These are phyloP conservation scores for Labia minor DNA, from an alignment of 2,888 invertebrate species.

Conservation along the genomic window DNA sequence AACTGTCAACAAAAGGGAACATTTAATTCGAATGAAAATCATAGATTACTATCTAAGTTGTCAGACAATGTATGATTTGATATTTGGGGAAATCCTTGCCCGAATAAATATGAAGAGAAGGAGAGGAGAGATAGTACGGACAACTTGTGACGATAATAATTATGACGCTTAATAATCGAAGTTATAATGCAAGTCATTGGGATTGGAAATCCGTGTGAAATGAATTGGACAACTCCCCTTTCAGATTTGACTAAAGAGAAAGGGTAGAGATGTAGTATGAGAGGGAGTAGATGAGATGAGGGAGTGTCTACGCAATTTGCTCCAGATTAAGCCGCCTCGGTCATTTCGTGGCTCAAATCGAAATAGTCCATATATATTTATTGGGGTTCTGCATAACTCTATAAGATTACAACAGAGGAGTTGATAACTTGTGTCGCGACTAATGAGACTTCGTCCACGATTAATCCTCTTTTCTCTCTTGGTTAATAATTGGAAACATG, in stretches of 20 bases:
- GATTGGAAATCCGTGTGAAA: constrained; percentile 7
- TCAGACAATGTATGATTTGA: background rate
- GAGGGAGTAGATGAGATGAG: background rate
- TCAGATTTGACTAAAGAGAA: background rate
- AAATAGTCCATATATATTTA: background rate
- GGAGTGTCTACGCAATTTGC: background rate
- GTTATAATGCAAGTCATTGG: constrained; percentile 3
- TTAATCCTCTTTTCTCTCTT: constrained; percentile 8
- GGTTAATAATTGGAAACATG: constrained; percentile 1
- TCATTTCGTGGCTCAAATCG: constrained; percentile 7
- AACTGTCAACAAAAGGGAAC: background rate
- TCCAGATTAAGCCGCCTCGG: constrained; percentile 13
- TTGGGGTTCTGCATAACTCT: background rate
- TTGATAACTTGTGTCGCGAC: background rate
- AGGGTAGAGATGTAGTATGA: background rate
- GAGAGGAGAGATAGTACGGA: background rate
- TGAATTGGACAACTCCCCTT: background rate
- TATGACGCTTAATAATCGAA: constrained; percentile 6
- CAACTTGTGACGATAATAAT: constrained; percentile 13
- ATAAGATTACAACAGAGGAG: background rate
- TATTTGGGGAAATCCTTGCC: background rate
- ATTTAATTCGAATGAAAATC: background rate
- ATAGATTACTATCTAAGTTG: background rate
- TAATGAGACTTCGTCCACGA: constrained; percentile 7
- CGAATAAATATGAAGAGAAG: background rate